phyloP scores from a whole-genome alignment of 1,140 invertebrate genomes.

The Drosophila nebulosa region DNA sequence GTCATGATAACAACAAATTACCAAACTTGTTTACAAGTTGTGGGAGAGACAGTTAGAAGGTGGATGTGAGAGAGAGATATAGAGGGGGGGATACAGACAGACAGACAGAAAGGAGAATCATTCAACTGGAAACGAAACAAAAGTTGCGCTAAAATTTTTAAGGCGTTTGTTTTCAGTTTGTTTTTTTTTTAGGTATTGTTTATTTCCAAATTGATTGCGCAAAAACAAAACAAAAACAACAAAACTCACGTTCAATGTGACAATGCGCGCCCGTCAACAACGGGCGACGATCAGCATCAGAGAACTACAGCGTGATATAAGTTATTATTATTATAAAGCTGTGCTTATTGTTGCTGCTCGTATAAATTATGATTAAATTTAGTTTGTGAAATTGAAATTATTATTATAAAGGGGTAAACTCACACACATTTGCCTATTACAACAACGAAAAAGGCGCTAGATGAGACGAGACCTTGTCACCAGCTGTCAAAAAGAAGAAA shows the following conservation, averaged over 20 bases:
- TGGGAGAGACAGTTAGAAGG: background rate
- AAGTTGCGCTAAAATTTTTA: background rate
- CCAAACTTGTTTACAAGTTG: background rate
- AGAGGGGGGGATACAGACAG: background rate
- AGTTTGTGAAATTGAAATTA: background rate
- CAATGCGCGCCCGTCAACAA: background rate
- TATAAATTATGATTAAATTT: conserved; percentile 7
- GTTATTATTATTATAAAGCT: background rate
- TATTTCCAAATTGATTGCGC: conserved; percentile 5
- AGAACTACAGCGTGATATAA: background rate
- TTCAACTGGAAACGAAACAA: conserved; percentile 1
- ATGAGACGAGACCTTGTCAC: conserved; percentile 1
- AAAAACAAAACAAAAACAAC: background rate
- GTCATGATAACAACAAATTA: background rate
- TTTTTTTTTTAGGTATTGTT: background rate
- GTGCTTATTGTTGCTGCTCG: background rate
- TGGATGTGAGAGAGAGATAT: background rate
- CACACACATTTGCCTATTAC: background rate
- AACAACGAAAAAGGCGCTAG: background rate
- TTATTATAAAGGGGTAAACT: background rate
- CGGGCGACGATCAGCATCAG: background rate
- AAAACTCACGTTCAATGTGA: conserved; percentile 5
- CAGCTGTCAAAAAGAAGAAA: background rate
- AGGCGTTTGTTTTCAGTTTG: background rate
- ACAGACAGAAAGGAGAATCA: background rate